Evolutionary conservation across 1,140 invertebrate genomes (phyloP).

Genomic region (Cotesia vestalis): DNA sequence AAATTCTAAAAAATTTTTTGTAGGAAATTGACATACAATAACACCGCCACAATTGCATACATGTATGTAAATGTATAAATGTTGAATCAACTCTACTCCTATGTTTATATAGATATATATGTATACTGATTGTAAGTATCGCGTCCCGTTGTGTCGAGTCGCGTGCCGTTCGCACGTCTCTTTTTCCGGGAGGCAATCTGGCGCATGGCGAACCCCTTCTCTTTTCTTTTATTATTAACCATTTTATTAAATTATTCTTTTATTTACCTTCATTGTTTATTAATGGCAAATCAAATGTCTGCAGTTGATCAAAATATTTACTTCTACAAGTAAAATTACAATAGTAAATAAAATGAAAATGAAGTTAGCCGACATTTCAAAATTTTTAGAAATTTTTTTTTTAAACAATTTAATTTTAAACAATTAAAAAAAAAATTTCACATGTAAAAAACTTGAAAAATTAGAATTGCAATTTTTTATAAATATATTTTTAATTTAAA

Average conservation of each 20-base stretch:
- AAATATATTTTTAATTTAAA: too few species aligned
- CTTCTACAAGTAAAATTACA: too few species aligned
- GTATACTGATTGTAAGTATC: slow-evolving; percentile 32
- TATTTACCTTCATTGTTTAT: neutral
- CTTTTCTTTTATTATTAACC: neutral
- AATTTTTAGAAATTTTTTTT: too few species aligned
- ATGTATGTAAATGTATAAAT: neutral
- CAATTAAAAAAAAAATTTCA: neutral
- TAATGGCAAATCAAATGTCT: too few species aligned
- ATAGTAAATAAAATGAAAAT: too few species aligned
- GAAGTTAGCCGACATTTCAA: too few species aligned
- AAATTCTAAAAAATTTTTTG: too few species aligned
- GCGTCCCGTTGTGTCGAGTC: slow-evolving; percentile 40
- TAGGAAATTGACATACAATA: neutral
- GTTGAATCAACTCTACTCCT: slow-evolving; percentile 3
- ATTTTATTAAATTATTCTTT: slow-evolving; percentile 1
- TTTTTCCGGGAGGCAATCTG: slow-evolving; percentile 36
- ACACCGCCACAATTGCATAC: neutral
- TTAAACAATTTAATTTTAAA: neutral
- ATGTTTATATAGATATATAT: slow-evolving; percentile 5
- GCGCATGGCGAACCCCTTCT: slow-evolving; percentile 35
- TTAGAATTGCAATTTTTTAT: neutral
- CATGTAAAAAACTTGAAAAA: too few species aligned
- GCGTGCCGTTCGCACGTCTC: slow-evolving; percentile 53
- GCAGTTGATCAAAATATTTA: too few species aligned